phyloP scores from a whole-genome alignment of 2,113 vertebrate genomes.

The Otis tarda region DNA sequence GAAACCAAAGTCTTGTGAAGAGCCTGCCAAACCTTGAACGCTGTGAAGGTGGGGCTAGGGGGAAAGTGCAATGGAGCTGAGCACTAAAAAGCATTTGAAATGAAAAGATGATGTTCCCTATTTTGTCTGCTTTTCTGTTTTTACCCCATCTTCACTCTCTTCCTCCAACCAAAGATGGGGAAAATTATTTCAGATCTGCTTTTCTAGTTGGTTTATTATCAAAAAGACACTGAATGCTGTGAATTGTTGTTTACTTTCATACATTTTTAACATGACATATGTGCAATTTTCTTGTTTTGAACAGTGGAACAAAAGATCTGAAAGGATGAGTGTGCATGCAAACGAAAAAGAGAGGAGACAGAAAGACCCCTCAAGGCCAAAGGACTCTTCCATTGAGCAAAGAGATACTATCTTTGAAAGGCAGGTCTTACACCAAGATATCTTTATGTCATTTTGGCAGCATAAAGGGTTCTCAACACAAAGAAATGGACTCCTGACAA shows the following conservation, averaged over 20 bases:
- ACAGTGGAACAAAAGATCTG: neutral
- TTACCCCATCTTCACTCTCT: neutral
- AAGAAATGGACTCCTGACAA: conserved; percentile 16
- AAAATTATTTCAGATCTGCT: neutral
- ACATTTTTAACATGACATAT: conserved; percentile 16
- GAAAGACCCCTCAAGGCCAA: conserved; percentile 24
- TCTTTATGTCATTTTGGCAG: conserved; percentile 38
- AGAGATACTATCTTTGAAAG: conserved; percentile 40
- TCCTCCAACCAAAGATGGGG: neutral
- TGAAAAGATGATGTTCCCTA: neutral
- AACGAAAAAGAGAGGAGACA: neutral
- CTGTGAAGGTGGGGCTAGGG: neutral
- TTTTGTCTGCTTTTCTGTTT: neutral
- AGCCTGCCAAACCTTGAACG: neutral
- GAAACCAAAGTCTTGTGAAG: neutral
- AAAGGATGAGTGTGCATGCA: neutral
- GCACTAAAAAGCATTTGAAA: neutral
- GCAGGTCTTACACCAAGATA: conserved; percentile 4
- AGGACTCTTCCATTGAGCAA: neutral
- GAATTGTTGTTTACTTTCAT: conserved; percentile 8
- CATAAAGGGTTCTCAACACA: neutral
- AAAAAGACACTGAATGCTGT: neutral
- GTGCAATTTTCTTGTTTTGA: conserved; percentile 45
- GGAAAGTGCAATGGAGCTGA: neutral
- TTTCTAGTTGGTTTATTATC: conserved; percentile 1